Evolutionary conservation across 1,140 invertebrate species (phyloP), one percentile per base, ranked within the genome.

Genomic region (Drosophila saltans): DNA sequence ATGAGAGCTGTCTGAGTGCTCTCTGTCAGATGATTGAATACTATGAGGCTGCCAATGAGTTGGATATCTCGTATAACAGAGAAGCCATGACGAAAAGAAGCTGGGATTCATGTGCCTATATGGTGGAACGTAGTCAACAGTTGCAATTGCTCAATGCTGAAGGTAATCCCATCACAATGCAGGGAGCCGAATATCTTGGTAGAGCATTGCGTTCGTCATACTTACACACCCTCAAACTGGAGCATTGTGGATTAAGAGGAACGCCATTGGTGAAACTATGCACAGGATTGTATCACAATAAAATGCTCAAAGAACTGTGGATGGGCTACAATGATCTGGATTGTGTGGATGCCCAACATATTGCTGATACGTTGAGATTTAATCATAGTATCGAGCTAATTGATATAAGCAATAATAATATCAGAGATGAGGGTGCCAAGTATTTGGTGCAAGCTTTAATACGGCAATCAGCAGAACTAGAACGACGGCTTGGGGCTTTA

Each of bases 21-120:
- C 92, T 98, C 45, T 98, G 97, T 93, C 97, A 98, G 92, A 98
- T 98, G 96, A 94, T 98, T 74, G 97, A 98, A 91, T 98, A 97
- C 92, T 98, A 98, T 93, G 97, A 98, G 90, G 97, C 97, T 52
- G 94, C 96, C 1, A 94, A 93, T 33, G 94, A 96, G 69, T 91
- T 98, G 57, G 96, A 96, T 91, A 96, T 98, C 66, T 95, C 95
- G 24, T 95, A 94, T 58, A 97, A 97, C 91, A 94, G 94, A 75
- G 96, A 97, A 89, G 95, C 95, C 55, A 94, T 94, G 43, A 79
- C 84, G 9, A 63, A 78, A 40, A 92, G 96, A 57, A 96, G 96
- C 2, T 98, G 97, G 97, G 95, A 96, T 90, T 75, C 88, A 30
- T 92, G 92, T 62, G 89, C 85, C 3, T 86, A 90, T 57, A 92